These are phyloP conservation scores for Clamator glandarius DNA, from an alignment of 2,797 vertebrate genomes.

Conservation along the genomic window DNA sequence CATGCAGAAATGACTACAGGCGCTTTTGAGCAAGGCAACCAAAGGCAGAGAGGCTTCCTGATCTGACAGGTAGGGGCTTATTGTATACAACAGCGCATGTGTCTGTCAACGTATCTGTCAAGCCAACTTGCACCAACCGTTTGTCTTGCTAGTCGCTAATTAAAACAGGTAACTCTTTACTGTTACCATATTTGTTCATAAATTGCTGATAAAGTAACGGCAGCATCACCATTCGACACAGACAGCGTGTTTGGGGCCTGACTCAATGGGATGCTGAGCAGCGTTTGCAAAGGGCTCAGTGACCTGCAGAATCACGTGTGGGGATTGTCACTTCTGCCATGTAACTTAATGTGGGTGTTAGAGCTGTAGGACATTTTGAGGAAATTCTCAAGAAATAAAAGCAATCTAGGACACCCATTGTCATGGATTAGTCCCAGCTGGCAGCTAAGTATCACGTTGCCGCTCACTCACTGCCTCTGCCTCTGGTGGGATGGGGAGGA, in stretches of 20 bases:
- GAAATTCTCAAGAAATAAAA: not conserved
- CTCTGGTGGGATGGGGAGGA: too few species aligned
- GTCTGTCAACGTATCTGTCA: not conserved
- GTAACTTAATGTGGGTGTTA: not conserved
- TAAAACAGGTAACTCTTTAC: not conserved
- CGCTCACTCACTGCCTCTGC: too few species aligned
- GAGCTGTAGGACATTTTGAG: not conserved
- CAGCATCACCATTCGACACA: not conserved
- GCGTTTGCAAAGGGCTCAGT: not conserved
- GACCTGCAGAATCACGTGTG: not conserved
- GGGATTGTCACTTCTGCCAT: not conserved
- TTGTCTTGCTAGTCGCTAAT: not conserved
- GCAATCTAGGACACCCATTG: not conserved
- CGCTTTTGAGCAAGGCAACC: not conserved
- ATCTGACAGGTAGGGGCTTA: not conserved
- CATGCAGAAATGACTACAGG: not conserved
- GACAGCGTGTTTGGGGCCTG: rapidly evolving
- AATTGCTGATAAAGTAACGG: not conserved
- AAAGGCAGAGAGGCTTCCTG: not conserved
- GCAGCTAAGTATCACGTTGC: too few species aligned
- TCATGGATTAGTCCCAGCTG: too few species aligned
- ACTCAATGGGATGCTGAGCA: not conserved
- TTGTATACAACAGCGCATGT: not conserved
- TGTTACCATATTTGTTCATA: not conserved
- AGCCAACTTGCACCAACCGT: not conserved